Percentiles rank a stretch among this genome's conserved stretches.
phyloP scores from a whole-genome alignment of 2,797 vertebrate species.

The Diplodus puntazzo region DNA sequence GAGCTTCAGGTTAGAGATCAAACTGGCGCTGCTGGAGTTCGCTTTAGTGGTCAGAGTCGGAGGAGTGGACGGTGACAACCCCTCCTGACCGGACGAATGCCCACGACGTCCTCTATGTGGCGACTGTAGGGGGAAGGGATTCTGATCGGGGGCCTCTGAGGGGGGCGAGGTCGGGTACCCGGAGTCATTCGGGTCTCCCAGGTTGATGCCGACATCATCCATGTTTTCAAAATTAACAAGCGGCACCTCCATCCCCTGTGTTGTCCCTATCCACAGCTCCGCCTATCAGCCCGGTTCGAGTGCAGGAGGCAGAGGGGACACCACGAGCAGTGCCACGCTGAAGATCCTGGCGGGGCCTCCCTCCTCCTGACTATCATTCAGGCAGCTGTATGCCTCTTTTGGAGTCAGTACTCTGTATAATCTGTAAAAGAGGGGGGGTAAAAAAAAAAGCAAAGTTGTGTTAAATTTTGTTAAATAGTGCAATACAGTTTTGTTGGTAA shows the following conservation, averaged over 20 bases:
- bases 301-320: conserved; percentile 68
- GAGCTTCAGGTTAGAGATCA: conserved; percentile 91
- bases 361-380: conserved; percentile 75
- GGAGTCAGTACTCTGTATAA: conserved; percentile 53
- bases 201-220: conserved; percentile 89
- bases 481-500: conserved; percentile 54
- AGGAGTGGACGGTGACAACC: conserved; percentile 73
- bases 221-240: conserved; percentile 94
- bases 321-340: conserved; percentile 61
- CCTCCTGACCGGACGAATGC: conserved; percentile 68
- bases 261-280: conserved; percentile 82
- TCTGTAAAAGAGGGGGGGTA: conserved; percentile 69
- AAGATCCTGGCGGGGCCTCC: conserved; percentile 59
- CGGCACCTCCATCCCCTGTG: conserved; percentile 93
- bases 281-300: conserved; percentile 63
- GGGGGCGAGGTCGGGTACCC: conserved; percentile 88
- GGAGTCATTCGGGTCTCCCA: conserved; percentile 89
- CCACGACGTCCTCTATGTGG: conserved; percentile 70
- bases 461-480: conserved; percentile 57
- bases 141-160: conserved; percentile 81
- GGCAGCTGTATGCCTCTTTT: conserved; percentile 47
- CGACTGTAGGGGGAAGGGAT: conserved; percentile 75
- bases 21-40: conserved; percentile 87
- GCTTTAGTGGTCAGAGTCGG: conserved; percentile 83
- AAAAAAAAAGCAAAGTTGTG: conserved; percentile 42